Conservation (phyloP, 2,113 vertebrate genomes). For the Seriola aureovittata region DNA sequence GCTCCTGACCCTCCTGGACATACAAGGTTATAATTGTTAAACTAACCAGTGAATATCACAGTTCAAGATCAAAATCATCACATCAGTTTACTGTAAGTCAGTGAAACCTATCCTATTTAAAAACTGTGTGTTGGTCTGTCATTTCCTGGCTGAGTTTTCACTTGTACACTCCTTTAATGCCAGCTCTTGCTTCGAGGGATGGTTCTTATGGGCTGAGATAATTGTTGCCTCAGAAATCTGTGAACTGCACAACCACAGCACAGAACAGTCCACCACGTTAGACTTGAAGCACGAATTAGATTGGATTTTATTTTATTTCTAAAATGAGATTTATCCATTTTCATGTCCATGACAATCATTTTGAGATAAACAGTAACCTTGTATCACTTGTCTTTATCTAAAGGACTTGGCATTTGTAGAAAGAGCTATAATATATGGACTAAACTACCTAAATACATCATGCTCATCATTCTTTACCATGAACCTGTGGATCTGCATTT, state of each 20-base stretch:
- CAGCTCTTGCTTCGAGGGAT: slow-evolving; percentile 63
- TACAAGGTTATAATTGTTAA: accelerated
- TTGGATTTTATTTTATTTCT: neutral
- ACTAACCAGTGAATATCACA: neutral
- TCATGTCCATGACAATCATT: neutral
- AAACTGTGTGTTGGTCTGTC: slow-evolving; percentile 20
- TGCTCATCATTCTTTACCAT: neutral
- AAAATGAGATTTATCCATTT: neutral
- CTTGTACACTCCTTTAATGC: slow-evolving; percentile 60
- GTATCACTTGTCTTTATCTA: neutral
- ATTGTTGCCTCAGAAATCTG: slow-evolving; percentile 41
- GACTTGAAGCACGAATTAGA: neutral
- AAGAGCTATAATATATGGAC: neutral
- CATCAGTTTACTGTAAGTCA: neutral
- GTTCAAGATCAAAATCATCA: neutral
- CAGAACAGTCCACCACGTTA: slow-evolving; percentile 26
- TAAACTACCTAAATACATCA: neutral
- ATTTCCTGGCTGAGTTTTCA: slow-evolving; percentile 53
- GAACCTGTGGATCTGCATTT: neutral
- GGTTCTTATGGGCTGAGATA: slow-evolving; percentile 19
- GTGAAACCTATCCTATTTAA: slow-evolving; percentile 3
- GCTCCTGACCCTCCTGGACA: slow-evolving; percentile 89
- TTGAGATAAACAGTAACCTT: neutral
- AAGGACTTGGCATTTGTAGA: neutral
- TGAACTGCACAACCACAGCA: slow-evolving; percentile 30